Conservation (phyloP, 2,113 vertebrate species). For the Pelmatolapia mariae region DNA sequence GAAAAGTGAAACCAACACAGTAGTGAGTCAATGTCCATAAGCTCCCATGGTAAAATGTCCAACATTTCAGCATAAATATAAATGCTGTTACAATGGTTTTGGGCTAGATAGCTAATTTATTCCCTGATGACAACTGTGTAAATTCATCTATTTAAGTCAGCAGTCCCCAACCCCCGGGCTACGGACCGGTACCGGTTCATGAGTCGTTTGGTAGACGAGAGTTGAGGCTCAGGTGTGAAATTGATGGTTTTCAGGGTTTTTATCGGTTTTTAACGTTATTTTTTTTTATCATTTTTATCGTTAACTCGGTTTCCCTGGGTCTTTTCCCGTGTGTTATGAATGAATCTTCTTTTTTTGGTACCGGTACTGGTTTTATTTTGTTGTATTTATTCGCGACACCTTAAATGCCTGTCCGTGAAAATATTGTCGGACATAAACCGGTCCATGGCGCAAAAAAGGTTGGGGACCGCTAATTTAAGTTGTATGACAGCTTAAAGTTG, state of each 20-base stretch:
- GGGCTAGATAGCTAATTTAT: neutral
- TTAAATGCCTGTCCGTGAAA: fast-evolving
- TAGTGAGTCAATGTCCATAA: neutral
- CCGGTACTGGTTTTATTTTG: neutral
- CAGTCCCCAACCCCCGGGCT: neutral
- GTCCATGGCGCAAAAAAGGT: neutral
- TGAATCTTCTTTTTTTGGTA: neutral
- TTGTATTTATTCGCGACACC: neutral
- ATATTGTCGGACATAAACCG: neutral
- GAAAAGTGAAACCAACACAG: neutral
- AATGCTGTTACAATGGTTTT: neutral
- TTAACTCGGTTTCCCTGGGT: too few species aligned
- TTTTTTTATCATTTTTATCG: neutral
- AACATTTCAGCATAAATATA: neutral
- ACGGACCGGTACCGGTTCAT: fast-evolving
- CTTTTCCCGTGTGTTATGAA: neutral
- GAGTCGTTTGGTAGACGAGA: neutral
- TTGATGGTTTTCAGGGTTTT: neutral
- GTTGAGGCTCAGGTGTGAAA: neutral
- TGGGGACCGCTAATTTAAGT: neutral
- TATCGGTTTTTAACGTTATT: neutral
- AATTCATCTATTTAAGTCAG: neutral
- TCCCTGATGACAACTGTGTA: neutral
- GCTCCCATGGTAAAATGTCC: neutral
- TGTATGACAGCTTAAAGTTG: neutral